Conservation (phyloP, 1,140 invertebrate genomes). For the Neelides sp. region DNA sequence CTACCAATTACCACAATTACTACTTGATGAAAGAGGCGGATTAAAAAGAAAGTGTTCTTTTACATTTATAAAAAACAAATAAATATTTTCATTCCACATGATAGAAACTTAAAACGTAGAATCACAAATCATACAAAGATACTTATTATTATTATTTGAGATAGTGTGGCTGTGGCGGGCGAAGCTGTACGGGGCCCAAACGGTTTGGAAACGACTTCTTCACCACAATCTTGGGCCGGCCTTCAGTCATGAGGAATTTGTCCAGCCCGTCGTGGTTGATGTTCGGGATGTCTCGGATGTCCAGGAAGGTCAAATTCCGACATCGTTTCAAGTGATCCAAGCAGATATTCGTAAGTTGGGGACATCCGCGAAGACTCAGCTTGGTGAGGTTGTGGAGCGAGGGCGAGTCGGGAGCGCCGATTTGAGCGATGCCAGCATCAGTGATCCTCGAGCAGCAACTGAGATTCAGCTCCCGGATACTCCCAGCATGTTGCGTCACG, state of each 20-base stretch:
- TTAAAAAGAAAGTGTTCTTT: no score
- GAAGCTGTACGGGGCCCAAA: no score
- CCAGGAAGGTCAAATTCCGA: conserved; percentile 49
- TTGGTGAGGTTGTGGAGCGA: conserved; percentile 45
- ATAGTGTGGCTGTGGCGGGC: no score
- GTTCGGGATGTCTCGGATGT: conserved; percentile 60
- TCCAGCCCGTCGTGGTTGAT: conserved; percentile 63
- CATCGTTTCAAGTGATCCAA: conserved; percentile 62
- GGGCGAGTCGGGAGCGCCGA: conserved; percentile 51
- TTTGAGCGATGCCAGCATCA: conserved; percentile 73
- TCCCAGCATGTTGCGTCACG: conserved; percentile 60
- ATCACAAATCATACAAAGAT: no score
- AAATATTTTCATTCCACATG: no score
- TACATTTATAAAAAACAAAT: no score
- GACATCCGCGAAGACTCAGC: conserved; percentile 66
- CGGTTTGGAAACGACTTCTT: no score
- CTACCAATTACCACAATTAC: no score
- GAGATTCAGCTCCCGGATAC: conserved; percentile 59
- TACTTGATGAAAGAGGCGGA: no score
- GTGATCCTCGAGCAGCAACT: conserved; percentile 75
- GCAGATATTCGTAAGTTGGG: conserved; percentile 63
- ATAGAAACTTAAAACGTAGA: no score
- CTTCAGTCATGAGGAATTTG: conserved; percentile 49
- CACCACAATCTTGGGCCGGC: no score
- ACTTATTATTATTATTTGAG: no score